Conservation (phyloP, 2,888 invertebrate genomes). For the Thysanoteuthis rhombus region DNA sequence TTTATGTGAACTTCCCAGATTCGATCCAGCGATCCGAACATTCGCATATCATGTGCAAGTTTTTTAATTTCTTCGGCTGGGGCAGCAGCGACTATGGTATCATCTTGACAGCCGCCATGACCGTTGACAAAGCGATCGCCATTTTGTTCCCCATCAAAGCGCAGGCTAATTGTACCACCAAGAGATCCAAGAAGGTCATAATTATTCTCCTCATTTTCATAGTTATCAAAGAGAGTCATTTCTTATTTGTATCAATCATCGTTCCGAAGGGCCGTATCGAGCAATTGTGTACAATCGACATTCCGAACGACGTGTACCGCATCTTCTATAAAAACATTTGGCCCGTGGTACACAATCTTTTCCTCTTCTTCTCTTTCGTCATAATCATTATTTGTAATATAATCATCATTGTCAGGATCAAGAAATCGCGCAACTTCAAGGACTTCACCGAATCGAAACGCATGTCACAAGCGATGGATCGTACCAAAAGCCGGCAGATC, state of each 20-base stretch:
- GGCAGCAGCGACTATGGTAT: slow-evolving; percentile 53
- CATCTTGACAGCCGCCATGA: slow-evolving; percentile 53
- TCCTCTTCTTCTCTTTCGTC: slow-evolving; percentile 47
- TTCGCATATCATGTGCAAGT: slow-evolving; percentile 49
- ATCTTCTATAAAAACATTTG: slow-evolving; percentile 45
- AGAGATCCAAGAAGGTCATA: slow-evolving; percentile 46
- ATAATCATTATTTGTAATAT: slow-evolving; percentile 48
- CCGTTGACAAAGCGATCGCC: slow-evolving; percentile 52
- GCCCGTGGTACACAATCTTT: slow-evolving; percentile 49
- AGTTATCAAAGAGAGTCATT: slow-evolving; percentile 46
- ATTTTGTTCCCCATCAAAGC: slow-evolving; percentile 52
- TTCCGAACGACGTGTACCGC: slow-evolving; percentile 36
- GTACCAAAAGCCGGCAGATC: slow-evolving; percentile 42
- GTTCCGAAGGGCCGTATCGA: slow-evolving; percentile 37
- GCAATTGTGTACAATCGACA: slow-evolving; percentile 48
- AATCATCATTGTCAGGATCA: slow-evolving; percentile 46
- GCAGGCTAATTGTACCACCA: slow-evolving; percentile 44
- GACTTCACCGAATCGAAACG: slow-evolving; percentile 14
- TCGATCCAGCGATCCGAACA: slow-evolving; percentile 41
- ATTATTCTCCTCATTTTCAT: slow-evolving; percentile 41
- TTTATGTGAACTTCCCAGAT: slow-evolving; percentile 50
- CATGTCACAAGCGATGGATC: neutral
- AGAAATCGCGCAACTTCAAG: slow-evolving; percentile 36
- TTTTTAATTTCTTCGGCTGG: slow-evolving; percentile 52
- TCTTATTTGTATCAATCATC: slow-evolving; percentile 40